Base-by-base conservation (phyloP, 1,140 invertebrate genomes). In the Gerris buenoi region DNA sequence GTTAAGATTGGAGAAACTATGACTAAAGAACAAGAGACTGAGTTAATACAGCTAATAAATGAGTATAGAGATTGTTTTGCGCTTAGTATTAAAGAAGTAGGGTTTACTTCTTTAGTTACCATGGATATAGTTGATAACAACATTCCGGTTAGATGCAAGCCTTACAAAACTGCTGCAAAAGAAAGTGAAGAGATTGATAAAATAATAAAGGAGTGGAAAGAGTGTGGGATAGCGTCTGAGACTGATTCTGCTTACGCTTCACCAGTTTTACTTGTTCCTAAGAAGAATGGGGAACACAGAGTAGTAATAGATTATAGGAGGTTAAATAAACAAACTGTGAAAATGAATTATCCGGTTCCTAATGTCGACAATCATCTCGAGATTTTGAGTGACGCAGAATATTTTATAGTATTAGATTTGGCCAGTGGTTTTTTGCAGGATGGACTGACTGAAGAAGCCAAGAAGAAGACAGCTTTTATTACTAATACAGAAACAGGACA, bases 191-290 rank as follows among this genome's bases (percentile, higher is more conserved):
- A 46, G 33, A 46, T 46, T 10, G 33, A 46, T 46, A 46, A 46
- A 46, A 46, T 46, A 46, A 46, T 46, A 46, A 46, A 46, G 18
- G 33, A 46, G 33, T 46, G 33, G 33, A 46, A 46, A 46, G 33
- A 46, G 33, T 10, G 33, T 46, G 33, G 33, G 18, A 46, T 46
- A 46, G 33, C 33, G 18, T 46, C 33, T 10, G 33, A 46, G 33
- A 46, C 33, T 10, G 33, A 46, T 26, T 75, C 73, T 5, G 59
- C 72, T 14, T 74, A 73, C 64, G 71, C 71, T 0, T 70, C 68
- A 46, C 73, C 72, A 3, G 70, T 71, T 0, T 27, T 73, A 1
- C 27, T 73, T 1, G 67, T 73, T 10, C 70, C 70, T 59, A 65
- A 65, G 27, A 70, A 71, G 71, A 65, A 14, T 23, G 68, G 65